A percentile compares a stretch with the other conserved stretches of the same genome.
Evolutionary conservation across 2,113 vertebrate species (phyloP).

Genomic region (Leucopsar rothschildi): DNA sequence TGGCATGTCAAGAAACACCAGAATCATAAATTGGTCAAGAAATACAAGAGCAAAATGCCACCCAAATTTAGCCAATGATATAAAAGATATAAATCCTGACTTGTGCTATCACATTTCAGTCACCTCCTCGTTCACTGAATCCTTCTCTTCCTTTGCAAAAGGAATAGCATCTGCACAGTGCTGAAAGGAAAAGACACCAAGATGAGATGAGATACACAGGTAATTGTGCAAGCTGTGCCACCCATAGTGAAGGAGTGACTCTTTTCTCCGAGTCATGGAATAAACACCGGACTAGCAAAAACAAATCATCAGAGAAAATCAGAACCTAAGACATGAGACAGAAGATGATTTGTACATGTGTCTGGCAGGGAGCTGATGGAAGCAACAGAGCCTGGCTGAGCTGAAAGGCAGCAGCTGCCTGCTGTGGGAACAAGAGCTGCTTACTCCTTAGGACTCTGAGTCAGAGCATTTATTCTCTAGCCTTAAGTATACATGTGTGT

Average conservation of each 20-base stretch:
- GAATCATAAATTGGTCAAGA: neutral
- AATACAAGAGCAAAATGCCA: neutral
- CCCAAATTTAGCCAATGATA: neutral
- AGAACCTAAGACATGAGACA: neutral
- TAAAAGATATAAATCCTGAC: neutral
- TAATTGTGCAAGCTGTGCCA: neutral
- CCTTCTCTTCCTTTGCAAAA: neutral
- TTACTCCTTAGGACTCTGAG: neutral
- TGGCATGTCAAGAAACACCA: neutral
- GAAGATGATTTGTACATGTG: neutral
- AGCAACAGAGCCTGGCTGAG: neutral
- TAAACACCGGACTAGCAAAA: neutral
- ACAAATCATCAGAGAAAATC: neutral
- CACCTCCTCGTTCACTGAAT: neutral
- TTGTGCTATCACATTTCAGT: neutral
- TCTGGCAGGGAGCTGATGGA: neutral
- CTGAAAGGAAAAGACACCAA: neutral
- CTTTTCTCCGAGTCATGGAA: neutral
- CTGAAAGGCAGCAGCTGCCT: neutral
- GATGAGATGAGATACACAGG: neutral
- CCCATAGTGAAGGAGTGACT: neutral
- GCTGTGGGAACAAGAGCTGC: neutral
- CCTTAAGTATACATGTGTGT: neutral
- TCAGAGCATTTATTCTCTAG: neutral
- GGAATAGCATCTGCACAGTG: neutral